Conservation (phyloP, 1,140 invertebrate genomes). For the Drosophila nigromelanica region DNA sequence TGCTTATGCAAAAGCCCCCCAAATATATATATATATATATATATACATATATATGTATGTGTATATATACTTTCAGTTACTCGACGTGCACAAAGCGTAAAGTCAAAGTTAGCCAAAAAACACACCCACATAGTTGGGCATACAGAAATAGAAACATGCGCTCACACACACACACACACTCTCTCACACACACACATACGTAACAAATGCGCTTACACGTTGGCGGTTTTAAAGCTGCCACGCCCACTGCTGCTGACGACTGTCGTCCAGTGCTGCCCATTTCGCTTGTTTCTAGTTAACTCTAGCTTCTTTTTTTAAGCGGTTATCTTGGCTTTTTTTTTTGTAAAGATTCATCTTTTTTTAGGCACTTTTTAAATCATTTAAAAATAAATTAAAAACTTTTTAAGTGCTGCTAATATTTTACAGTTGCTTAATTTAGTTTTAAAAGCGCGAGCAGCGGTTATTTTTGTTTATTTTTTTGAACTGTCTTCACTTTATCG, state of each 20-base stretch:
- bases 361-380: no score
- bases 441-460: no score
- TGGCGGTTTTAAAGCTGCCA: slow-evolving; percentile 40
- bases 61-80: slow-evolving; percentile 19
- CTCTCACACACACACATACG: slow-evolving; percentile 9
- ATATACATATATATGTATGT: not conserved
- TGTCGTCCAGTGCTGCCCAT: not conserved
- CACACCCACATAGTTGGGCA: not conserved
- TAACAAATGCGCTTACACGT: slow-evolving; percentile 50
- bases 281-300: not conserved
- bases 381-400: no score
- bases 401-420: no score
- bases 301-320: not conserved
- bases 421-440: no score
- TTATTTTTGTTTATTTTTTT: no score
- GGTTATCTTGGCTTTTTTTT: no score
- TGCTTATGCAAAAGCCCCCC: slow-evolving; percentile 41
- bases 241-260: not conserved
- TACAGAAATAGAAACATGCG: slow-evolving; percentile 19
- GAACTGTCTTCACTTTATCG: no score
- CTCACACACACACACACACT: slow-evolving; percentile 16
- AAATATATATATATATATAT: not conserved
- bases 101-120: slow-evolving; percentile 43
- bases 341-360: no score
- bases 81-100: slow-evolving; percentile 37